These are phyloP conservation scores for Horisme vitalbata DNA, from an alignment of 2,888 invertebrate species.

Conservation along the genomic window DNA sequence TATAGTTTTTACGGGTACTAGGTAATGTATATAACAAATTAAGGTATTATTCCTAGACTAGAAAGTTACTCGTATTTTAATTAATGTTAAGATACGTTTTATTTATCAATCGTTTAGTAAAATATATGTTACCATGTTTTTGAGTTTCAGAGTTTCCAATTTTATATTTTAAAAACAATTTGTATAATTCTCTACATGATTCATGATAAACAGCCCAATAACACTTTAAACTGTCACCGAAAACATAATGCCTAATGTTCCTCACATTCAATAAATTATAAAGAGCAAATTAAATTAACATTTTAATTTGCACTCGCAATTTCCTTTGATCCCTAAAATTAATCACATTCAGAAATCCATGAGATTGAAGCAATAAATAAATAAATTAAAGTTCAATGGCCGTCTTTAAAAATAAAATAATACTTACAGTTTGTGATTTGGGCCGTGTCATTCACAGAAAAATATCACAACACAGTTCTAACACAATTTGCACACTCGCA, in stretches of 20 bases:
- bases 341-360: conserved; percentile 2
- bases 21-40: too few relatives aligned
- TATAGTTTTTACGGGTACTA: too few relatives aligned
- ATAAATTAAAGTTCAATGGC: conserved; percentile 19
- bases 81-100: too few relatives aligned
- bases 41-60: too few relatives aligned
- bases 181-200: too few relatives aligned
- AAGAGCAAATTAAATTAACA: conserved; percentile 5
- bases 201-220: not conserved
- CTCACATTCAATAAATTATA: conserved; percentile 7
- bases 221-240: conserved; percentile 9
- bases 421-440: conserved; percentile 28
- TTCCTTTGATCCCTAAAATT: conserved; percentile 17
- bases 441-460: conserved; percentile 29
- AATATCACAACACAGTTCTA: conserved; percentile 25
- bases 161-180: too few relatives aligned
- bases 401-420: conserved; percentile 25
- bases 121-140: too few relatives aligned
- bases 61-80: too few relatives aligned
- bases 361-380: conserved; percentile 9
- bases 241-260: conserved; percentile 1
- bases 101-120: too few relatives aligned
- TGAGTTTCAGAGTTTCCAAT: too few relatives aligned
- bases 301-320: conserved; percentile 4
- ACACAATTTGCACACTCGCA: conserved; percentile 32